These are phyloP conservation scores for Siniperca obscura DNA, from an alignment of 2,797 vertebrate species.

Conservation along the genomic window DNA sequence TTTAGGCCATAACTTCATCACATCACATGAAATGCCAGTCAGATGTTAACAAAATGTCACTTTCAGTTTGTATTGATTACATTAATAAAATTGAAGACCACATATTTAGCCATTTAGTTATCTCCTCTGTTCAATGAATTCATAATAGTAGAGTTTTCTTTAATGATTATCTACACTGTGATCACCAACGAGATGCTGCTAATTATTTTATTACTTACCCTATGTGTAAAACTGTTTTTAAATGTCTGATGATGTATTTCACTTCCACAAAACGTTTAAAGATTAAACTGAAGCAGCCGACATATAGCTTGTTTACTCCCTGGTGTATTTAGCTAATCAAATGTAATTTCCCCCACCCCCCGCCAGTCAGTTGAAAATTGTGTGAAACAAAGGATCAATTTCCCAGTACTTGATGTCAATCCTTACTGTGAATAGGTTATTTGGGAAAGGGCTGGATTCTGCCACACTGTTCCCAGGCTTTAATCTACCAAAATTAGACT, in stretches of 20 bases:
- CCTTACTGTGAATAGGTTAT: slow-evolving; percentile 36
- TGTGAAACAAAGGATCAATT: slow-evolving; percentile 34
- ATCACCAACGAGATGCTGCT: slow-evolving; percentile 3
- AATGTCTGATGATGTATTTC: slow-evolving; percentile 27
- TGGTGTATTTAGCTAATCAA: slow-evolving; percentile 36
- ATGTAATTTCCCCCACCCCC: slow-evolving; percentile 1
- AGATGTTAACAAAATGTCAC: background rate
- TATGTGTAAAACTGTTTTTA: slow-evolving; percentile 6
- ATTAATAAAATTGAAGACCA: background rate
- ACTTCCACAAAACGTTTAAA: slow-evolving; percentile 5
- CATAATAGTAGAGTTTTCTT: background rate
- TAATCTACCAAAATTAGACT: slow-evolving; percentile 71
- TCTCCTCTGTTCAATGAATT: background rate
- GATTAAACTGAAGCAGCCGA: slow-evolving; percentile 22
- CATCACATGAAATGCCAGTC: slow-evolving; percentile 1
- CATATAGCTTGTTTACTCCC: slow-evolving; percentile 35
- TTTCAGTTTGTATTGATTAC: background rate
- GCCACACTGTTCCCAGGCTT: slow-evolving; percentile 59
- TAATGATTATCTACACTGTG: background rate
- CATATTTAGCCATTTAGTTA: background rate
- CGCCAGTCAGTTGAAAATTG: slow-evolving; percentile 31
- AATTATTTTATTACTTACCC: slow-evolving; percentile 5
- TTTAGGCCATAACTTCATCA: background rate
- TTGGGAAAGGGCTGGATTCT: slow-evolving; percentile 47
- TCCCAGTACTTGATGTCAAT: slow-evolving; percentile 38